Base-by-base conservation (phyloP, 2,797 vertebrate genomes). In the Nannoperca australis region DNA sequence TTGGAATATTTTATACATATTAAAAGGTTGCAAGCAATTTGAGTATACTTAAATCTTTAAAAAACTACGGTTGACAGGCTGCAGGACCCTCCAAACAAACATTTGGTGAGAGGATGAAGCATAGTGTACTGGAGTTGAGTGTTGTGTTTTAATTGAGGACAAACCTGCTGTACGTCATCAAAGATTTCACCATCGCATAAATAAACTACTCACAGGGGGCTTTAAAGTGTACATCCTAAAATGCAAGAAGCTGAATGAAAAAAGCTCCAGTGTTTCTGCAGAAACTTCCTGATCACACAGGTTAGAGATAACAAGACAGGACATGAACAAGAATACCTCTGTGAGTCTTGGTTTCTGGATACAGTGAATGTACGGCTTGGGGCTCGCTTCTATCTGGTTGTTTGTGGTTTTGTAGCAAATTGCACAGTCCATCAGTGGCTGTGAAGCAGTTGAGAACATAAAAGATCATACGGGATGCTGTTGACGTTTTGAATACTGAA, bases 351-450 rank as follows among this genome's bases (percentile, higher is more conserved):
- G 93, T 27, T 40, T 94, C 83, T 94, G 94, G 83, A 94, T 89
- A 63, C 94, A 95, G 89, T 93, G 88, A 13, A 94, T 20, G 1
- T 94, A 94, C 0, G 94, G 93, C 22, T 42, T 85, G 6, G 94
- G 91, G 0, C 0, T 7, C 0, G 18, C 0, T 51, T 92, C 90
- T 0, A 95, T 90, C 55, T 64, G 17, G 0, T 66, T 79, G 0
- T 0, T 4, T 27, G 5, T 2, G 0, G 65, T 79, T 87, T 94
- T 95, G 84, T 93, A 95, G 84, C 93, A 95, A 82, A 94, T 84
- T 1, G 71, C 69, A 34, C 94, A 95, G 81, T 95, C 93, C 84
- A 95, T 93, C 78, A 93, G 12, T 0, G 94, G 93, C 94, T 95
- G 88, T 9, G 44, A 49, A 63, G 76, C 2, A 7, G 78, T 27